Evolutionary conservation across 2,113 vertebrate genomes (phyloP), one percentile per base, ranked within the genome.

Genomic region (Salvelinus sp.): DNA sequence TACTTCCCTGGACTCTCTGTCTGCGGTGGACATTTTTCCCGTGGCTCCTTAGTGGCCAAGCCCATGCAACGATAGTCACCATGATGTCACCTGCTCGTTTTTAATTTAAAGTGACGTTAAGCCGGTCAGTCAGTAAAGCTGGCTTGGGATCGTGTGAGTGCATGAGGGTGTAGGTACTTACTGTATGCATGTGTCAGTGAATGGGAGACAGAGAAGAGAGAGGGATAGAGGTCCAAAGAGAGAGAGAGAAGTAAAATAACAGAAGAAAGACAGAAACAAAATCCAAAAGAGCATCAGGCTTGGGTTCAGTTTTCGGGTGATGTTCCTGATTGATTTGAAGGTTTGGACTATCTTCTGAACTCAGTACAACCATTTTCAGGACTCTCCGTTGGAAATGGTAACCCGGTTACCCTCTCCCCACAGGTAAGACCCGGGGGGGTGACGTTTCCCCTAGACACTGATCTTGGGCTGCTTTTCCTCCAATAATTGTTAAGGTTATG

Each of bases 51-150:
- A 16, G 50, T 18, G 16, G 50, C 50, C 14, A 54, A 54, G 14
- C 50, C 50, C 3, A 3, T 54, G 50, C 12, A 18, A 18, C 50
- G 13, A 54, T 54, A 54, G 50, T 80, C 68, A 72, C 62, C 60
- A 22, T 62, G 58, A 62, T 78, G 73, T 88, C 68, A 68, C 64
- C 57, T 60, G 71, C 70, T 57, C 58, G 74, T 27, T 67, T 66
- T 23, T 83, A 82, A 89, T 81, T 80, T 64, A 78, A 79, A 47
- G 60, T 73, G 87, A 89, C 77, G 72, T 69, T 88, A 87, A 91
- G 80, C 87, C 64, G 16, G 68, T 80, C 62, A 69, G 76, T 72
- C 63, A 57, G 38, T 50, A 69, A 71, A 82, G 33, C 64, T 65
- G 79, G 79, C 71, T 72, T 50, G 64, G 76, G 28, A 70, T 22